Evolutionary conservation across 2,888 invertebrate genomes (phyloP).

Genomic region (Cryptocephalus primarius): DNA sequence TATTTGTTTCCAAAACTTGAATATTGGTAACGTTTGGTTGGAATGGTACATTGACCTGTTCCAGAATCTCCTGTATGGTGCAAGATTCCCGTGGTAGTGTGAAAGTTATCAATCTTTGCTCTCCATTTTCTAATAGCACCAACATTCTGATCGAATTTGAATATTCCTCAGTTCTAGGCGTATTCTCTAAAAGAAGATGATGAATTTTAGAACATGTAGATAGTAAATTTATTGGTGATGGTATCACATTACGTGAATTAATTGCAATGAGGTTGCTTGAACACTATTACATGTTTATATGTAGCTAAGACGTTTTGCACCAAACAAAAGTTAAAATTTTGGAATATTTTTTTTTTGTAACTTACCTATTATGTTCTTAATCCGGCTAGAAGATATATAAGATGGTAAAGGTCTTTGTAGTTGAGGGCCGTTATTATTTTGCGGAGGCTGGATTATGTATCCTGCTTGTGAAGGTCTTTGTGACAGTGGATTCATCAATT

Average conservation of each 20-base stretch:
- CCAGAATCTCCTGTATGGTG: slow-evolving; percentile 69
- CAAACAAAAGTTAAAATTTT: background rate
- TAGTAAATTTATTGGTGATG: too few species aligned
- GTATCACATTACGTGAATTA: too few species aligned
- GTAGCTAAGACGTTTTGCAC: background rate
- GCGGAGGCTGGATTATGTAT: slow-evolving; percentile 26
- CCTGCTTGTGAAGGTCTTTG: slow-evolving; percentile 18
- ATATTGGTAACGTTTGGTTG: slow-evolving; percentile 55
- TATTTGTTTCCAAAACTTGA: slow-evolving; percentile 62
- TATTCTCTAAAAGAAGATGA: slow-evolving; percentile 28
- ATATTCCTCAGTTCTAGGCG: slow-evolving; percentile 43
- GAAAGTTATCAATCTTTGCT: slow-evolving; percentile 72
- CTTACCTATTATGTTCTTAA: slow-evolving; percentile 32
- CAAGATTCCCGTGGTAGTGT: slow-evolving; percentile 73
- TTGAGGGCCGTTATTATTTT: slow-evolving; percentile 16
- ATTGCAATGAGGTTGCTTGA: too few species aligned
- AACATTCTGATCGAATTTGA: slow-evolving; percentile 68
- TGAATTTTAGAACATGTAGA: background rate
- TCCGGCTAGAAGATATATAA: slow-evolving; percentile 30
- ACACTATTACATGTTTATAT: too few species aligned
- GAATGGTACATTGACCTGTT: slow-evolving; percentile 65
- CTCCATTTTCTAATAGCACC: slow-evolving; percentile 63
- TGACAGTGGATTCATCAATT: background rate
- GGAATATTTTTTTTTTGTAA: background rate
- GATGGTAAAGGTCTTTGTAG: slow-evolving; percentile 25